Conservation (phyloP, 30 jellyfish, hydroid and myxozoan genomes). For the Nemopilema nomurai region DNA sequence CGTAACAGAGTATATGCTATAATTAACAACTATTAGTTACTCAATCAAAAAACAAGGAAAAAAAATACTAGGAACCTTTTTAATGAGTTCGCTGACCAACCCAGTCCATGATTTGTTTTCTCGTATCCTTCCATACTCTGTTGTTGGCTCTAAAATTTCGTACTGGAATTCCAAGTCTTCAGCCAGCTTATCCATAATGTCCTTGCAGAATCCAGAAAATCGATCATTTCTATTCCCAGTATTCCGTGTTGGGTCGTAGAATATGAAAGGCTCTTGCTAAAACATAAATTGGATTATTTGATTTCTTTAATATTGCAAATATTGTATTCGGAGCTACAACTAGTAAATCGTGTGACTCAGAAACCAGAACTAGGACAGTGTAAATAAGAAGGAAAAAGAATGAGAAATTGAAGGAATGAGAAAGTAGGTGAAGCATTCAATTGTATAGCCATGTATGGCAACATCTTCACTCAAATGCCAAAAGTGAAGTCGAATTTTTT, state of each 20-base stretch:
- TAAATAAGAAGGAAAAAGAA: no score
- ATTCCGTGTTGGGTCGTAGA: constrained; percentile 33
- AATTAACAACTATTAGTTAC: no score
- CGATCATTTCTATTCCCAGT: constrained; percentile 46
- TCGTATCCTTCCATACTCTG: constrained; percentile 28
- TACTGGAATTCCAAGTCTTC: constrained; percentile 59
- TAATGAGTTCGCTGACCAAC: constrained; percentile 81
- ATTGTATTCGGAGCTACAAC: no score
- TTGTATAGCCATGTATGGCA: no score
- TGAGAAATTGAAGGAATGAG: no score
- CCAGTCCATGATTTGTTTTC: constrained; percentile 70
- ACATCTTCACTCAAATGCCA: no score
- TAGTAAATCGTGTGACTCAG: no score
- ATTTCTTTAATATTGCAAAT: neutral
- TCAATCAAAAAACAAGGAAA: no score
- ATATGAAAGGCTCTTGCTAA: constrained; percentile 61
- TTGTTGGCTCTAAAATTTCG: constrained; percentile 65
- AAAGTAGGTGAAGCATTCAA: no score
- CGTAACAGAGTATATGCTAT: no score
- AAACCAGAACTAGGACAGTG: no score
- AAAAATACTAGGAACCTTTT: constrained; percentile 25
- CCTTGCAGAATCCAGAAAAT: constrained; percentile 81
- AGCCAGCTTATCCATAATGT: constrained; percentile 56
- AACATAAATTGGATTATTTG: neutral
- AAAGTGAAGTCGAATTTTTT: no score